phyloP scores from a whole-genome alignment of 2,113 vertebrate genomes.

The Eclectus roratus region DNA sequence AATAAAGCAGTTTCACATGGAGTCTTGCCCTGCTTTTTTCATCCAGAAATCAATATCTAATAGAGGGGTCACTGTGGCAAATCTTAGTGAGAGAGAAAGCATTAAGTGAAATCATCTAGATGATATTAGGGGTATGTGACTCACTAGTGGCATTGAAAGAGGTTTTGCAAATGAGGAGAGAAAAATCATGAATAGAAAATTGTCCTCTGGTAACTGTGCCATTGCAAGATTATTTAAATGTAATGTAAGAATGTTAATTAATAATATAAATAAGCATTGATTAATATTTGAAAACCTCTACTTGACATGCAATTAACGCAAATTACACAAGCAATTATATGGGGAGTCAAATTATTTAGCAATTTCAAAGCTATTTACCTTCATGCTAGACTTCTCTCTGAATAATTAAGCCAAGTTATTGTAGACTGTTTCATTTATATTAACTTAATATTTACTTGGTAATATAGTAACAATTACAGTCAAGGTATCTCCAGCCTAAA shows the following conservation, averaged over 20 bases:
- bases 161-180: background rate
- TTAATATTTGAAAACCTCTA: constrained; percentile 68
- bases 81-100: background rate
- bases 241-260: constrained; percentile 55
- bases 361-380: constrained; percentile 65
- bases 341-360: constrained; percentile 67
- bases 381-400: constrained; percentile 40
- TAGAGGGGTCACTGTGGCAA: background rate
- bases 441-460: constrained; percentile 34
- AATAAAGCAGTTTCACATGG: background rate
- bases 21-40: background rate
- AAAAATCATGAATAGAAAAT: background rate
- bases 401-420: constrained; percentile 67
- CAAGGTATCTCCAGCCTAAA: background rate
- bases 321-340: constrained; percentile 73
- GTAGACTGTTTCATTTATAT: constrained; percentile 40
- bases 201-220: background rate
- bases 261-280: constrained; percentile 60
- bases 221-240: constrained; percentile 38
- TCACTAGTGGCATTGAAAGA: background rate
- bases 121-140: background rate
- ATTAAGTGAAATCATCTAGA: background rate
- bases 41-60: background rate
- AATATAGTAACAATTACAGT: background rate
- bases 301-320: constrained; percentile 73